These are phyloP conservation scores for Didymodactylos carnosus DNA, from an alignment of 2,888 invertebrate species.

Conservation along the genomic window DNA sequence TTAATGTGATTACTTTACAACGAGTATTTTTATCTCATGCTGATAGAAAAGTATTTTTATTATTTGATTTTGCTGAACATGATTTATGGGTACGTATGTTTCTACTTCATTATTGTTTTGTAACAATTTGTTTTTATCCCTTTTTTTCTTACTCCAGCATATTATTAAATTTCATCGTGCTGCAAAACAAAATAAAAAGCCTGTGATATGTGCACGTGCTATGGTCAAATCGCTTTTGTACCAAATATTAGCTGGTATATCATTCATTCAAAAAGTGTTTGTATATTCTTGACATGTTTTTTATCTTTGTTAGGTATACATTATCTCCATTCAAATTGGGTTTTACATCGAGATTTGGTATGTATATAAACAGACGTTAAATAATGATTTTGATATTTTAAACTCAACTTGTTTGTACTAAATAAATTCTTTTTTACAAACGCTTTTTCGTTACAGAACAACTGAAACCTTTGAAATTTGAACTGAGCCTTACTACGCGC, in stretches of 20 bases:
- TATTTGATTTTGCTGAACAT: slow-evolving; percentile 96
- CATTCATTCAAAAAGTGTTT: no score
- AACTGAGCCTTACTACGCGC: no score
- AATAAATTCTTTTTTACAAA: neutral
- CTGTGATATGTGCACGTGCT: slow-evolving; percentile 74
- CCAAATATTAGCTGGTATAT: slow-evolving; percentile 90
- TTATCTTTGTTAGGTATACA: no score
- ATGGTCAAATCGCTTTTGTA: slow-evolving; percentile 72
- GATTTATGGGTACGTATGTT: slow-evolving; percentile 59
- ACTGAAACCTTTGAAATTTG: no score
- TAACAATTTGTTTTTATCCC: neutral
- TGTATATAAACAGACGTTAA: slow-evolving; percentile 24
- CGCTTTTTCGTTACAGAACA: no score
- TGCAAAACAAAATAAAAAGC: slow-evolving; percentile 86
- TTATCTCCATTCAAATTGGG: slow-evolving; percentile 96
- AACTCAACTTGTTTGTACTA: no score
- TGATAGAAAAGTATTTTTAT: slow-evolving; percentile 82
- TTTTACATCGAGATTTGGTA: slow-evolving; percentile 82
- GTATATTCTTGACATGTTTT: no score
- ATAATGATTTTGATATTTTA: no score
- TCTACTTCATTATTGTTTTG: neutral
- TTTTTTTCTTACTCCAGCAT: slow-evolving; percentile 42
- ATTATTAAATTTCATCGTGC: slow-evolving; percentile 96
- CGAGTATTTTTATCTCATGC: slow-evolving; percentile 85
- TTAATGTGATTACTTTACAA: slow-evolving; percentile 86